phyloP scores from a whole-genome alignment of 2,888 invertebrate genomes.

The Nyleta sp. region DNA sequence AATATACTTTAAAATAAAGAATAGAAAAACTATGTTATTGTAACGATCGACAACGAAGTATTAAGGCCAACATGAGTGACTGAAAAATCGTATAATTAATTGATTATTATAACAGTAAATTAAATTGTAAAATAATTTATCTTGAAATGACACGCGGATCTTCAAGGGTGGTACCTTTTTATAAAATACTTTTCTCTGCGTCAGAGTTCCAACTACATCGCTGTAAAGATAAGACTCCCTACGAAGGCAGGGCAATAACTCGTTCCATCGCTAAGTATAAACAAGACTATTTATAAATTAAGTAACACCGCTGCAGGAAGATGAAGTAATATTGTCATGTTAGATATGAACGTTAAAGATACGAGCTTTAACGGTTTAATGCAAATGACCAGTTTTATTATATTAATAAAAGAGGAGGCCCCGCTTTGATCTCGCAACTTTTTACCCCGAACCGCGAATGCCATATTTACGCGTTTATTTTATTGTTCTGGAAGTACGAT shows the following conservation, averaged over 20 bases:
- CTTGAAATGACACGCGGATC: slow-evolving; percentile 34
- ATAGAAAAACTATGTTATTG: neutral
- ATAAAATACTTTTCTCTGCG: slow-evolving; percentile 1
- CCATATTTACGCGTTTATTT: slow-evolving; percentile 16
- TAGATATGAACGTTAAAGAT: slow-evolving; percentile 24
- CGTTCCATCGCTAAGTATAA: slow-evolving; percentile 43
- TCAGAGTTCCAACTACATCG: slow-evolving; percentile 11
- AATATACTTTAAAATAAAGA: too few relatives aligned
- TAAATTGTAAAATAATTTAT: slow-evolving; percentile 45
- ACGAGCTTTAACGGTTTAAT: slow-evolving; percentile 27
- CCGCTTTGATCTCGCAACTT: slow-evolving; percentile 17
- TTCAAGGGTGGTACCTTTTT: slow-evolving; percentile 46
- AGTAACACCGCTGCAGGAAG: slow-evolving; percentile 43
- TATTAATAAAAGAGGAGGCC: slow-evolving; percentile 21
- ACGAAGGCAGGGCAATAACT: slow-evolving; percentile 44
- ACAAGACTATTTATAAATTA: slow-evolving; percentile 57
- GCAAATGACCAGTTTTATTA: slow-evolving; percentile 49
- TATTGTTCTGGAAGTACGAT: slow-evolving; percentile 10
- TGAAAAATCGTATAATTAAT: slow-evolving; percentile 18
- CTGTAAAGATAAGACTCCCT: slow-evolving; percentile 50
- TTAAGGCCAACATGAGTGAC: neutral
- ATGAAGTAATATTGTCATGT: slow-evolving; percentile 52
- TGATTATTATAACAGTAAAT: slow-evolving; percentile 39
- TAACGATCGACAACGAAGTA: neutral
- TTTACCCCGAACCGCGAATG: slow-evolving; percentile 3